These are phyloP conservation scores for Oncopodura yosiiana DNA, from an alignment of 1,140 invertebrate genomes.

Conservation along the genomic window DNA sequence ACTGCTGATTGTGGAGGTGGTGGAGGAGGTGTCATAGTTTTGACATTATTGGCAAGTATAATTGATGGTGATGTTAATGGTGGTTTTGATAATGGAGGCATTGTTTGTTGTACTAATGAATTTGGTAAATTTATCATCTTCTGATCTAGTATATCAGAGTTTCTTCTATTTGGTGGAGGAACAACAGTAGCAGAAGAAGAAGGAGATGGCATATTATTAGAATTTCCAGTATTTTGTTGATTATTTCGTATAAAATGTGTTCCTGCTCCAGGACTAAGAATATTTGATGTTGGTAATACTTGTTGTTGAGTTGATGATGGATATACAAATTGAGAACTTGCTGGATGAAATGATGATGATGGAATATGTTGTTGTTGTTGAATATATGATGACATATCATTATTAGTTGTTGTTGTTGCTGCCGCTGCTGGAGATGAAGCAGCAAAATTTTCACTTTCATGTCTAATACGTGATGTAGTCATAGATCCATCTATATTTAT, in stretches of 20 bases:
- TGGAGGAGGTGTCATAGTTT: conserved; percentile 15
- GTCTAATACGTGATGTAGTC: background rate
- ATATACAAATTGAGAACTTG: background rate
- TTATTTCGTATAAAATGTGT: background rate
- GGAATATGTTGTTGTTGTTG: conserved; percentile 28
- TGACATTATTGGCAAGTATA: conserved; percentile 20
- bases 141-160: background rate
- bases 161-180: background rate
- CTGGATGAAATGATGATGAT: conserved; percentile 26
- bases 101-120: conserved; percentile 10
- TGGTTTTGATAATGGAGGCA: conserved; percentile 32
- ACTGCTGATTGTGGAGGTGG: conserved; percentile 30
- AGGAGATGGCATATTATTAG: no score
- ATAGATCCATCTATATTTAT: no score
- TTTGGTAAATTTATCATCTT: conserved; percentile 4
- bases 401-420: background rate
- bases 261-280: background rate
- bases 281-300: background rate
- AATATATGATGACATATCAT: background rate
- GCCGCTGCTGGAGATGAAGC: conserved; percentile 7
- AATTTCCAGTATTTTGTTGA: background rate
- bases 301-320: background rate
- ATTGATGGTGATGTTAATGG: conserved; percentile 31
- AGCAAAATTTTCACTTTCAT: background rate
- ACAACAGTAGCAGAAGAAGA: background rate